Base-by-base conservation (phyloP, 2,888 invertebrate species). In the Panzeria rudis region DNA sequence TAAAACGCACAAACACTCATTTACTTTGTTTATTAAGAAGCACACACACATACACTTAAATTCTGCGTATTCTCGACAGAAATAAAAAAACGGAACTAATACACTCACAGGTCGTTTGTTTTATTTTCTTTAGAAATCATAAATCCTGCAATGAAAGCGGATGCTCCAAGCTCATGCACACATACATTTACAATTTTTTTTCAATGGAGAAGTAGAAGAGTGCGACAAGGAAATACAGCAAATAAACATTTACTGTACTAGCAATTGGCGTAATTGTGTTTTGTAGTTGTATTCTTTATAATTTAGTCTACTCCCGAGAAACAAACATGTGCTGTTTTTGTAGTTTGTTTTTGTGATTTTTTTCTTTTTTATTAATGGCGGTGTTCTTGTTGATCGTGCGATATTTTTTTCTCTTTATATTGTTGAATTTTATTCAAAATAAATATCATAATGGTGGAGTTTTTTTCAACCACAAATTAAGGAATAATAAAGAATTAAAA, bases 71-170 rank as follows among this genome's bases (percentile, higher is more conserved):
- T 38, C 50, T 62, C n/a, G 23, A 44, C 54, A 47, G 11, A 69
- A 71, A 54, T 52, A 50, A 41, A 38, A 59, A 41, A 41, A 66
- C 13, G 4, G 32, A 32, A 50, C 7, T 20, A 52, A n/a, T 17
- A 20, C 15, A 59, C 32, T 32, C 25, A 44, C 25, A 38, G 20
- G 7, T 66, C 9, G 15, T 56, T 56, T 32, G 59, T 20, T 81
- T 52, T 73, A 7, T 25, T 76, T 69, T 69, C 64, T 78, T 38
- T 62, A 20, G 44, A 78, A 82, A 75, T 79, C 75, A 79, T 82
- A 85, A 82, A 82, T 85, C 85, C 85, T 85, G 82, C 75, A 82
- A 73, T 59, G 66, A 75, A 82, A 75, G 82, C 81, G 84, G 77
- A 84, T 81, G 81, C 68, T 64, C 11, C 20, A 38, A 25, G 52